These are phyloP conservation scores for Drosophila aldrichi DNA, from an alignment of 2,888 invertebrate genomes.

Conservation along the genomic window DNA sequence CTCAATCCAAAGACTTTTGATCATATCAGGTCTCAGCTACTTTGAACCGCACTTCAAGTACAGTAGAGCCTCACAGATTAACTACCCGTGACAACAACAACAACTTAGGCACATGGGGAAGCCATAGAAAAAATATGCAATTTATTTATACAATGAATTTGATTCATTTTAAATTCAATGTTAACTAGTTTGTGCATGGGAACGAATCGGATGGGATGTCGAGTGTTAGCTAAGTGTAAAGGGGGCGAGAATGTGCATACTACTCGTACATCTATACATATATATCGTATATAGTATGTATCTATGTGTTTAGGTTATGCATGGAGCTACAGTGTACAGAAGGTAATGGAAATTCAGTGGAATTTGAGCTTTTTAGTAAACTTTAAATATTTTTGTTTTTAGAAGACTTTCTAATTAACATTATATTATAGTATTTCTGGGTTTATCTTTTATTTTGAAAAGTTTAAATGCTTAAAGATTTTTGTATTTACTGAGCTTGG, in stretches of 20 bases:
- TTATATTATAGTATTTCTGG: too few species aligned
- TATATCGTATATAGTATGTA: not conserved
- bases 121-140: conserved; percentile 62
- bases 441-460: too few species aligned
- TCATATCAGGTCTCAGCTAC: conserved; percentile 29
- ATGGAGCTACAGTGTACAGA: not conserved
- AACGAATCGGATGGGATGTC: conserved; percentile 20
- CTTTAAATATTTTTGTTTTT: too few species aligned
- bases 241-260: conserved; percentile 7
- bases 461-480: too few species aligned
- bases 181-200: conserved; percentile 59
- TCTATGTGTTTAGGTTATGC: not conserved
- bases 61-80: conserved; percentile 30
- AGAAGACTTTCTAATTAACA: too few species aligned
- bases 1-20: conserved; percentile 29
- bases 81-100: conserved; percentile 16
- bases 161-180: conserved; percentile 72
- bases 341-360: not conserved
- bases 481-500: not conserved
- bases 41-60: conserved; percentile 49
- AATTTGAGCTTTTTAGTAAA: not conserved
- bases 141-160: conserved; percentile 50
- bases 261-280: too few species aligned
- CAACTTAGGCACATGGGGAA: conserved; percentile 50
- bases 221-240: not conserved